Percentiles rank a stretch among this genome's conserved stretches.
phyloP scores from a whole-genome alignment of 2,113 vertebrate genomes.

The Orthonyx spaldingii region DNA sequence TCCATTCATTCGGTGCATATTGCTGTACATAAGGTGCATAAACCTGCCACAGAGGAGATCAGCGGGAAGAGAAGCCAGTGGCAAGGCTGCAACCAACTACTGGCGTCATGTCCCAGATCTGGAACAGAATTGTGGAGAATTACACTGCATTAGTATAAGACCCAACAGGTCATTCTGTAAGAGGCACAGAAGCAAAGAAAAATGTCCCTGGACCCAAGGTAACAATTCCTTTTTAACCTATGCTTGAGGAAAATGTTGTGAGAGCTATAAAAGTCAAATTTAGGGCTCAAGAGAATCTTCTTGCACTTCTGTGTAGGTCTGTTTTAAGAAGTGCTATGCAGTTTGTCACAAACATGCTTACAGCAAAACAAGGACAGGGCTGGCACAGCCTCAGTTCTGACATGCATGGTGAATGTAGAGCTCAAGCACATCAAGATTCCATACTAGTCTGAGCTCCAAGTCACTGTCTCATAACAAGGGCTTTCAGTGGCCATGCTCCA shows the following conservation, averaged over 20 bases:
- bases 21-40: slow-evolving; percentile 43
- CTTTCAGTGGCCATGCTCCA: background rate
- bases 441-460: background rate
- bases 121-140: slow-evolving; percentile 17
- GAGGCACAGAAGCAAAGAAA: background rate
- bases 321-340: background rate
- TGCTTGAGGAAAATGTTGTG: background rate
- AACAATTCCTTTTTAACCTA: background rate
- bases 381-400: background rate
- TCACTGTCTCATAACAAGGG: background rate
- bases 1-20: slow-evolving; percentile 13
- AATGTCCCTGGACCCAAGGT: background rate
- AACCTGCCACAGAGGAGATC: slow-evolving; percentile 59
- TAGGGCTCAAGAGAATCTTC: background rate
- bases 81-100: slow-evolving; percentile 93
- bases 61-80: slow-evolving; percentile 86
- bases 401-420: background rate
- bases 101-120: slow-evolving; percentile 98
- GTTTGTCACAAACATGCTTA: background rate
- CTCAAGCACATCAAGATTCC: background rate
- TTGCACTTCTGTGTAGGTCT: background rate
- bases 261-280: background rate
- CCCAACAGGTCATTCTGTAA: background rate
- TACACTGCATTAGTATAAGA: background rate
- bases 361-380: background rate